These are phyloP conservation scores for Oxyscelio sp. DNA, from an alignment of 2,888 invertebrate species.

Conservation along the genomic window DNA sequence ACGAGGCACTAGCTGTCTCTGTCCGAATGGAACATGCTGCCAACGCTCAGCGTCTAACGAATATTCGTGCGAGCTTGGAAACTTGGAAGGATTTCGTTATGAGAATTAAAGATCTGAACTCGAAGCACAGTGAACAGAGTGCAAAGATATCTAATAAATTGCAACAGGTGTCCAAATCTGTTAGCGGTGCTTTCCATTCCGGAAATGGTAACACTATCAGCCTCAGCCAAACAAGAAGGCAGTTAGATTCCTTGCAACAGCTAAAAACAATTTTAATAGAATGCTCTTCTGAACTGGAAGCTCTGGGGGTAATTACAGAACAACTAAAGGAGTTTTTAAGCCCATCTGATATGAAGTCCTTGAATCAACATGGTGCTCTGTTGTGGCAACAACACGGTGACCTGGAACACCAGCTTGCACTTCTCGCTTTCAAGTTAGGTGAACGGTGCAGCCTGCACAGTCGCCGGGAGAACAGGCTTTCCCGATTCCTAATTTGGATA, in stretches of 20 bases:
- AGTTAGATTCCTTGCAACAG: constrained; percentile 91
- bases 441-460: constrained; percentile 93
- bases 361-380: constrained; percentile 94
- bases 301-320: constrained; percentile 93
- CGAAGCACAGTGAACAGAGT: constrained; percentile 91
- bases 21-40: constrained; percentile 95
- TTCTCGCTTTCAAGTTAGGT: constrained; percentile 92
- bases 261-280: constrained; percentile 90
- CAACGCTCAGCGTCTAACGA: constrained; percentile 93
- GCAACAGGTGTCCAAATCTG: constrained; percentile 91
- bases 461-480: constrained; percentile 92
- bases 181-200: constrained; percentile 90
- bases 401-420: constrained; percentile 93
- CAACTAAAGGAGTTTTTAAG: constrained; percentile 95
- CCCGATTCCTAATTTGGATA: constrained; percentile 92
- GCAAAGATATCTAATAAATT: constrained; percentile 91
- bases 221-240: constrained; percentile 91
- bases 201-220: constrained; percentile 89
- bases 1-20: constrained; percentile 93
- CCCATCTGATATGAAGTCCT: constrained; percentile 94
- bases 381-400: constrained; percentile 94
- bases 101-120: constrained; percentile 91
- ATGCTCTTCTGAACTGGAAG: constrained; percentile 91
- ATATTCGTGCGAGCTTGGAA: constrained; percentile 93
- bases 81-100: constrained; percentile 94